Evolutionary conservation across 1,140 invertebrate genomes (phyloP).

Genomic region (Lordiphosa stackelbergi): DNA sequence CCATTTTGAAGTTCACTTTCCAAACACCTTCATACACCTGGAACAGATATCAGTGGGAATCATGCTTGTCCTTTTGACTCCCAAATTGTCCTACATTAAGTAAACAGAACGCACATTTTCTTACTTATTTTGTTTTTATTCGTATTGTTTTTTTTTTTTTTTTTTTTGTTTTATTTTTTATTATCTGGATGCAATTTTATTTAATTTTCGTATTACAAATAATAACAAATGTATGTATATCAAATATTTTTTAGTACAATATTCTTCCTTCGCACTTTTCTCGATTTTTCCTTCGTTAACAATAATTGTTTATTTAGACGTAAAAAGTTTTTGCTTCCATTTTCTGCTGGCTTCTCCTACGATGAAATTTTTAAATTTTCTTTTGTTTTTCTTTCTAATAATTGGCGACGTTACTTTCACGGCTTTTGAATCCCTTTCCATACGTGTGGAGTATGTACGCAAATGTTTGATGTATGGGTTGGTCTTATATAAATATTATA

Average conservation of each 20-base stretch:
- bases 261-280: conserved; percentile 60
- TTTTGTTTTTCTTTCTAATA: conserved; percentile 49
- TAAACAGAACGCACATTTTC: not conserved
- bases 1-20: too few relatives aligned
- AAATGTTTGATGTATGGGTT: conserved; percentile 19
- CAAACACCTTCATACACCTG: too few relatives aligned
- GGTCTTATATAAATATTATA: conserved; percentile 20
- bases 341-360: conserved; percentile 31
- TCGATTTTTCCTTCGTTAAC: conserved; percentile 64
- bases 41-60: too few relatives aligned
- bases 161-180: conserved; percentile 62
- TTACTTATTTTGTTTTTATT: conserved; percentile 6
- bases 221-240: conserved; percentile 75
- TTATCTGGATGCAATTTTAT: conserved; percentile 75
- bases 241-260: conserved; percentile 73
- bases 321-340: conserved; percentile 58
- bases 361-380: conserved; percentile 31
- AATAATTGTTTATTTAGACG: conserved; percentile 71
- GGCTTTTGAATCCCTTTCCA: conserved; percentile 46
- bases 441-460: conserved; percentile 37
- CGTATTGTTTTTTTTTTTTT: conserved; percentile 35
- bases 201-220: conserved; percentile 75
- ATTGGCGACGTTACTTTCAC: conserved; percentile 73
- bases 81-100: too few relatives aligned
- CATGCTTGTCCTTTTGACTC: too few relatives aligned